Evolutionary conservation across 1,140 invertebrate species (phyloP), one percentile per base, ranked within the genome.

Genomic region (Plodia interpunctella): DNA sequence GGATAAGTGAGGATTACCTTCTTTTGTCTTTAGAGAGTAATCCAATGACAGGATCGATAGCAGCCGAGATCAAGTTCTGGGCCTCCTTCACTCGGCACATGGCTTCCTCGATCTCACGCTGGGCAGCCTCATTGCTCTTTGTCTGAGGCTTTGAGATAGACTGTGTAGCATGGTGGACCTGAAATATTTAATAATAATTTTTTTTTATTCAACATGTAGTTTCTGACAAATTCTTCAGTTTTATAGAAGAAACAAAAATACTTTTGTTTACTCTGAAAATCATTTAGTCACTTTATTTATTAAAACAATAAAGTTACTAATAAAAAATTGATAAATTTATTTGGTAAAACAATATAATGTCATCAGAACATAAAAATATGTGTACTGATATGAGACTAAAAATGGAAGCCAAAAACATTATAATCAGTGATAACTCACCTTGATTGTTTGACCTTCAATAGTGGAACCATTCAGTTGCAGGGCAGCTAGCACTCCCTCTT

Each of bases 61-160:
- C 95, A 11, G 96, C 96, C 8, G 97, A 96, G 56, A 98, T 98
- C 61, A 98, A 92, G 80, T 95, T 97, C 82, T 98, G 97, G 0
- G 97, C 97, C 90, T 99, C 97, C 76, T 98, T 98, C 0, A 98
- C 97, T 65, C 97, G 92, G 28, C 97, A 97, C 97, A 99, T 98
- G 0, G 97, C 97, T 82, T 98, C 98, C 78, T 99, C 97, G 51
- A 99, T 98, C 90, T 99, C 97, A 53, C 96, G 93, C 74, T 98
- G 97, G 0, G 97, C 97, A 5, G 96, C 97, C 84, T 98, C 97
- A 84, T 98, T 98, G 63, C 95, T 97, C 85, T 98, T 98, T 0
- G 96, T 95, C 83, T 97, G 97, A 2, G 98, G 98, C 78, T 98
- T 98, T 0, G 94, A 92, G 57, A 99, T 98, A 2, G 95, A 94